These are phyloP conservation scores for Trichacis sp. DNA, from an alignment of 2,888 invertebrate genomes.

Conservation along the genomic window DNA sequence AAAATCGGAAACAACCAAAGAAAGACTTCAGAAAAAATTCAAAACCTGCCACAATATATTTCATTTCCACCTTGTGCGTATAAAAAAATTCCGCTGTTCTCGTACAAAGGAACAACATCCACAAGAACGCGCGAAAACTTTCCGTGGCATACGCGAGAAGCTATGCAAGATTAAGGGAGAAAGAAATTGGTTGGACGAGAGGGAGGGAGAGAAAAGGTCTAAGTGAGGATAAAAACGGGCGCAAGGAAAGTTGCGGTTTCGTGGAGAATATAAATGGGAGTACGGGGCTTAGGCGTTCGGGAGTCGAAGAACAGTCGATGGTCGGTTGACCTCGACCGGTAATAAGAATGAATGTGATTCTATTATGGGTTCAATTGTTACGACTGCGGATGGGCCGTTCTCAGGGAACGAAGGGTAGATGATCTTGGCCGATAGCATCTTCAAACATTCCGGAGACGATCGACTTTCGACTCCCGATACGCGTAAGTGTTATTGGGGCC, in stretches of 20 bases:
- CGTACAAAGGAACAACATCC: neutral
- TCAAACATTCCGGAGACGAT: slow-evolving; percentile 28
- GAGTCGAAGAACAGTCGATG: slow-evolving; percentile 39
- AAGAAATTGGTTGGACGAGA: slow-evolving; percentile 7
- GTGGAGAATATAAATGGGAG: slow-evolving; percentile 51
- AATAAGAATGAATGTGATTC: slow-evolving; percentile 70
- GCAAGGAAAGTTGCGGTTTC: slow-evolving; percentile 32
- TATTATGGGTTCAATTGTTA: slow-evolving; percentile 69
- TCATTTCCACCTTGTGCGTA: neutral
- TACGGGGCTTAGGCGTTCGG: slow-evolving; percentile 49
- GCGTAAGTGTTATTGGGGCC: slow-evolving; percentile 16
- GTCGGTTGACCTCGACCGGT: slow-evolving; percentile 66
- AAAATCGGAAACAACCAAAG: too few relatives aligned
- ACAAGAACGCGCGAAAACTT: neutral
- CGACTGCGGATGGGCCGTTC: slow-evolving; percentile 58
- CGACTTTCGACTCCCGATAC: slow-evolving; percentile 21
- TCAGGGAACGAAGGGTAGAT: slow-evolving; percentile 56
- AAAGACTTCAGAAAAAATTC: too few relatives aligned
- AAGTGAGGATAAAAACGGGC: slow-evolving; percentile 29
- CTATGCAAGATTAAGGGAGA: slow-evolving; percentile 4
- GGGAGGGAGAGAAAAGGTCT: slow-evolving; percentile 11
- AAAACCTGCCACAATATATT: too few relatives aligned
- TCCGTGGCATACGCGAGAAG: neutral
- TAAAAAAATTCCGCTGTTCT: neutral
- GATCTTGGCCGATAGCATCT: slow-evolving; percentile 58